Conservation (phyloP, 2,113 vertebrate species). For the Chrysochloris asiatica region DNA sequence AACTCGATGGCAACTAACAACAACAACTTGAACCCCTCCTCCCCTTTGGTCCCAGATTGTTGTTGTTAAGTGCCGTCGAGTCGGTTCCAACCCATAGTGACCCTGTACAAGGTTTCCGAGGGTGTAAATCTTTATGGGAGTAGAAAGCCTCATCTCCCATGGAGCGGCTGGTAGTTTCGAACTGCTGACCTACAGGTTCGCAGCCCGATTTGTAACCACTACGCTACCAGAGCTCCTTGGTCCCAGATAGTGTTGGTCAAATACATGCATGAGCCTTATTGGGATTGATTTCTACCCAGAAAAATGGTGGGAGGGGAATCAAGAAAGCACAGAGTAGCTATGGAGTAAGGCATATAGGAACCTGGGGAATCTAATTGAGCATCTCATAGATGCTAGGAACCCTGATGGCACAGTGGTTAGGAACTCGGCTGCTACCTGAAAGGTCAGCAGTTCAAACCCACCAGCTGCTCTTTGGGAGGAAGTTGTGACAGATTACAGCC, state of each 20-base stretch:
- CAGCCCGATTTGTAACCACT: no score
- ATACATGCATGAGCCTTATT: neutral
- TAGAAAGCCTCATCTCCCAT: no score
- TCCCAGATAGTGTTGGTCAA: neutral
- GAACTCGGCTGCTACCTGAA: no score
- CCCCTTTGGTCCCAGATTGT: neutral
- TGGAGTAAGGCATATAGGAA: neutral
- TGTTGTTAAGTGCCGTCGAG: no score
- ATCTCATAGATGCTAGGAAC: neutral
- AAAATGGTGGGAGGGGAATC: neutral
- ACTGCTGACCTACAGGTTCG: no score
- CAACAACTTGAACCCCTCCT: neutral
- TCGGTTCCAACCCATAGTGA: no score
- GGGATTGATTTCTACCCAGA: neutral
- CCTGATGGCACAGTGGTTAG: neutral
- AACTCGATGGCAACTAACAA: neutral
- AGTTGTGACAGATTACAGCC: neutral
- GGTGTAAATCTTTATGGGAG: no score
- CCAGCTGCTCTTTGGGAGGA: neutral
- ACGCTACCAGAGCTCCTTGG: no score
- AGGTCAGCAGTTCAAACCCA: neutral
- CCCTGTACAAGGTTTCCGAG: no score
- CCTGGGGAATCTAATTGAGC: no score
- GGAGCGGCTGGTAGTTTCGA: no score
- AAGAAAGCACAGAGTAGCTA: neutral